Evolutionary conservation across 1,140 invertebrate genomes (phyloP).

Genomic region (Sycophaga agraensis): DNA sequence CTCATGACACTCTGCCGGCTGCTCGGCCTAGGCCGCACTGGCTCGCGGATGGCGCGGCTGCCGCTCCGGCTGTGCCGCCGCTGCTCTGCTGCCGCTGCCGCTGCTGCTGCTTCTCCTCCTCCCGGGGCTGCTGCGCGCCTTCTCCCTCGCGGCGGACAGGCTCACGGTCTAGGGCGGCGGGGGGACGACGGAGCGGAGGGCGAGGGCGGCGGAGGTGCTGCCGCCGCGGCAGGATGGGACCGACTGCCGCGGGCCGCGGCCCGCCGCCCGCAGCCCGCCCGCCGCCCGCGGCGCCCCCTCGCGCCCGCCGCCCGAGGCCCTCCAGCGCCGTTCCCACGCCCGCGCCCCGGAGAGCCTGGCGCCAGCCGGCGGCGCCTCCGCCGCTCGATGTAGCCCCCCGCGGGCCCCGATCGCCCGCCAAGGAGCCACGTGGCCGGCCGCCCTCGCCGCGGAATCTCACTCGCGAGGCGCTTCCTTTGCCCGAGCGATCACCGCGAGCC

Average conservation of each 20-base stretch:
- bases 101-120: not conserved
- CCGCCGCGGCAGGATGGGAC: too few relatives aligned
- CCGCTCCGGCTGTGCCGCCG: too few relatives aligned
- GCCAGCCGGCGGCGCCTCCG: not conserved
- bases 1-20: slow-evolving; percentile 58
- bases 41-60: not conserved
- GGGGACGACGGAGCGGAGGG: too few relatives aligned
- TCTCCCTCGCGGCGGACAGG: not conserved
- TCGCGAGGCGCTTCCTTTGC: too few relatives aligned
- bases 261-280: not conserved
- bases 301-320: not conserved
- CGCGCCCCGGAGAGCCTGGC: not conserved
- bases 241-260: too few relatives aligned
- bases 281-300: not conserved
- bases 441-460: too few relatives aligned
- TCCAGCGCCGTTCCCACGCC: not conserved
- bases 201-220: too few relatives aligned
- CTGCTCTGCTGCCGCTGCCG: not conserved
- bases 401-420: too few relatives aligned
- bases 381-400: too few relatives aligned
- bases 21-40: slow-evolving; percentile 46
- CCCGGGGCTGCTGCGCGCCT: not conserved
- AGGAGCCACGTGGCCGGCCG: too few relatives aligned
- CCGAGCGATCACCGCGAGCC: too few relatives aligned
- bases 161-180: too few relatives aligned